phyloP scores from a whole-genome alignment of 2,113 vertebrate genomes.

The Furnarius figulus region DNA sequence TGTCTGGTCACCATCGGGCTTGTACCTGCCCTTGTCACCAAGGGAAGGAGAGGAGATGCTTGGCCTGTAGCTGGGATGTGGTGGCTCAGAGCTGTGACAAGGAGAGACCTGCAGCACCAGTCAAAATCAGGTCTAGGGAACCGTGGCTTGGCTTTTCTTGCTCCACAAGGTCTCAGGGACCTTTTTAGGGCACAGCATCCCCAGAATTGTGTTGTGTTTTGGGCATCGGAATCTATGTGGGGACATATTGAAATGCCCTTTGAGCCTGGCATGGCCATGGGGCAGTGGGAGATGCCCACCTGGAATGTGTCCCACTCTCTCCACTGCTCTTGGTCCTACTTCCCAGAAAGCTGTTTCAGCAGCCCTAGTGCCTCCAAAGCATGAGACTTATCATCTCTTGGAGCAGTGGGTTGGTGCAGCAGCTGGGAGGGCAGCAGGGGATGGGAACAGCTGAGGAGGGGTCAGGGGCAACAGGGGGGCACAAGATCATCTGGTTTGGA shows the following conservation, averaged over 20 bases:
- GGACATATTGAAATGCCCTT: neutral
- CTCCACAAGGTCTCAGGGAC: neutral
- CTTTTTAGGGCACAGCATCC: neutral
- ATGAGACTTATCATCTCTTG: neutral
- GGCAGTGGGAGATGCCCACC: neutral
- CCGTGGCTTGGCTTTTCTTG: neutral
- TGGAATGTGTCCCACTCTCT: rapidly evolving
- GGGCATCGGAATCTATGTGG: neutral
- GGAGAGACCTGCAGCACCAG: neutral
- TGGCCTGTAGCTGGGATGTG: neutral
- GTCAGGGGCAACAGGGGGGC: neutral
- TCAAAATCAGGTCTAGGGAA: neutral
- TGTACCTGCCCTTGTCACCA: rapidly evolving
- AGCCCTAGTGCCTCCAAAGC: neutral
- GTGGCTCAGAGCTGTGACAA: neutral
- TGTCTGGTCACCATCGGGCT: neutral
- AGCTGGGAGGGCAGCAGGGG: neutral
- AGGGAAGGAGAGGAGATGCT: neutral
- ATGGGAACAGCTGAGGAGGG: neutral
- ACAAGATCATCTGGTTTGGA: neutral
- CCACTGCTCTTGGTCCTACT: neutral
- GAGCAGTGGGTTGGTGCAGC: neutral
- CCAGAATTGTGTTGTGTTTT: neutral
- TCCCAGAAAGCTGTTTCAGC: neutral
- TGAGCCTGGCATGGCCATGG: rapidly evolving